Evolutionary conservation across 2,113 vertebrate species (phyloP).

Genomic region (Ariopsis seemanni): DNA sequence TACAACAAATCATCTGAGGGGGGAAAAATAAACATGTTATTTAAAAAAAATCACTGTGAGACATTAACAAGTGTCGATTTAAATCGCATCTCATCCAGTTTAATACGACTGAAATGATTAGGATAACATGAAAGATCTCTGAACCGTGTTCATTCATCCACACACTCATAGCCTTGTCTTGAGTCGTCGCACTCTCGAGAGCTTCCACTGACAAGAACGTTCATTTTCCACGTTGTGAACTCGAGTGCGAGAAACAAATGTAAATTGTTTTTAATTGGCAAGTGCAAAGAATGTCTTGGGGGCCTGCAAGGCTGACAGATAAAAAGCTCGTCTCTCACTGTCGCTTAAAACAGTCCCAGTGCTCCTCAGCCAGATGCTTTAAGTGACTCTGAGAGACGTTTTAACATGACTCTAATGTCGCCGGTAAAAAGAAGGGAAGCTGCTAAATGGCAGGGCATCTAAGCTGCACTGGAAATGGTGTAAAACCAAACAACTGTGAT

Average conservation of each 20-base stretch:
- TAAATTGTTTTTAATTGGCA: slow-evolving; percentile 57
- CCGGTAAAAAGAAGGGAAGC: slow-evolving; percentile 12
- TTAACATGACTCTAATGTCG: slow-evolving; percentile 44
- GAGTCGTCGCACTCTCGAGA: slow-evolving; percentile 27
- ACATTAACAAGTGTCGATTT: background rate
- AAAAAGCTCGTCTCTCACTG: slow-evolving; percentile 51
- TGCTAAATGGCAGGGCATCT: slow-evolving; percentile 30
- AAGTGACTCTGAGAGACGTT: slow-evolving; percentile 42
- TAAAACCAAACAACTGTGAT: slow-evolving; percentile 37
- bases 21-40: too few species aligned
- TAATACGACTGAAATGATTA: background rate
- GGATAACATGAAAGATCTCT: background rate
- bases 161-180: slow-evolving; percentile 21
- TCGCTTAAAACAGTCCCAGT: slow-evolving; percentile 43
- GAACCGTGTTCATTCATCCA: slow-evolving; percentile 16
- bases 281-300: slow-evolving; percentile 43
- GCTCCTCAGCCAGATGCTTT: slow-evolving; percentile 51
- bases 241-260: slow-evolving; percentile 38
- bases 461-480: slow-evolving; percentile 19
- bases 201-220: slow-evolving; percentile 14
- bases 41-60: background rate
- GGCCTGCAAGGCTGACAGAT: slow-evolving; percentile 40
- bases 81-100: too few species aligned
- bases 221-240: slow-evolving; percentile 42
- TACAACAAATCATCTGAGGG: too few species aligned